A percentile compares a stretch with the other conserved stretches of the same genome.
Evolutionary conservation across 2,113 vertebrate genomes (phyloP).

Genomic region (Oreochromis niloticus): DNA sequence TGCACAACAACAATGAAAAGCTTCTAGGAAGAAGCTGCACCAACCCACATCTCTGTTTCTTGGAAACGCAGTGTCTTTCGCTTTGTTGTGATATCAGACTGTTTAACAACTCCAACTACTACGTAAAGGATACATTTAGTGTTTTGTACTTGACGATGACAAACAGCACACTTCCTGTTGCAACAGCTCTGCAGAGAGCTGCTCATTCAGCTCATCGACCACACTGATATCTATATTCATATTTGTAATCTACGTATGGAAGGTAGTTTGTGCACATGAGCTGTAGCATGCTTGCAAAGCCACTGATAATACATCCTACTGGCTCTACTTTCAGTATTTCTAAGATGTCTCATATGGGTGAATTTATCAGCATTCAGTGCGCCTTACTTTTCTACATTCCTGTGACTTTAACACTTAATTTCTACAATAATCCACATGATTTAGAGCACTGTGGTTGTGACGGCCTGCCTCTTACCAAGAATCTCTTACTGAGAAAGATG

Average conservation of each 20-base stretch:
- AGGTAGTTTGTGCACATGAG: neutral
- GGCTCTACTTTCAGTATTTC: neutral
- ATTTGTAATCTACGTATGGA: neutral
- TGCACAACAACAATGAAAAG: neutral
- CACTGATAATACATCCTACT: neutral
- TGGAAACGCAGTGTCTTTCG: neutral
- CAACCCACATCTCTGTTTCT: neutral
- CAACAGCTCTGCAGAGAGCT: neutral
- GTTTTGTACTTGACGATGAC: neutral
- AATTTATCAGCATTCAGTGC: neutral
- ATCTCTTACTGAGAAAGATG: neutral
- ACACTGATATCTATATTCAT: neutral
- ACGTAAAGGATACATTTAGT: neutral
- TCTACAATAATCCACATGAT: neutral
- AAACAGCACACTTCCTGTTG: constrained; percentile 6
- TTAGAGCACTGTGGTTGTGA: neutral
- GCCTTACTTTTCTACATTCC: neutral
- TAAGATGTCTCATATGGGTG: neutral
- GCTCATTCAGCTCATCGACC: neutral
- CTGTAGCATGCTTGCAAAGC: neutral
- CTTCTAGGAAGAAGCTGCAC: neutral
- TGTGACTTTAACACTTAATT: neutral
- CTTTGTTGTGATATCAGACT: neutral
- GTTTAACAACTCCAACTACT: neutral
- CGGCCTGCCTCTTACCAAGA: neutral